Percentiles rank a stretch among this genome's conserved stretches.
Conservation (phyloP, 2,113 vertebrate species). For the Pluvianellus socialis region DNA sequence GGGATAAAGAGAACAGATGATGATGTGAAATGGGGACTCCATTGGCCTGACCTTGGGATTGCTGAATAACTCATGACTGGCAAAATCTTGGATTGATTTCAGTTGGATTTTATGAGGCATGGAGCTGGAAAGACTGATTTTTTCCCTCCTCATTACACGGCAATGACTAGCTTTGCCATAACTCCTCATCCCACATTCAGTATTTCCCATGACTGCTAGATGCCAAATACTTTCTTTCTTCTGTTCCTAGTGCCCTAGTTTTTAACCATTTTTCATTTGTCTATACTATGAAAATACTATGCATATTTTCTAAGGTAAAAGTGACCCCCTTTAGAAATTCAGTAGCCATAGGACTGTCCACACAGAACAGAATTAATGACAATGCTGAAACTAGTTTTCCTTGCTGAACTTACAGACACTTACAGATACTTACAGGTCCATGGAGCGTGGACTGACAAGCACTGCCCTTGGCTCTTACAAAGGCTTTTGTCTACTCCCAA, state of each 20-base stretch:
- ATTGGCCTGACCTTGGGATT: conserved; percentile 1
- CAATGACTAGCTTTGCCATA: background rate
- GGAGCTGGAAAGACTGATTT: background rate
- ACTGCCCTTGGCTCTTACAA: background rate
- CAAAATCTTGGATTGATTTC: conserved; percentile 39
- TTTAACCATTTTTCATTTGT: background rate
- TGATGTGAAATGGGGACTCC: conserved; percentile 25
- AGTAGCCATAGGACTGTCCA: background rate
- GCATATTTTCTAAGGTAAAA: background rate
- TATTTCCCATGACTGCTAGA: background rate
- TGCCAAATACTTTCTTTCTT: background rate
- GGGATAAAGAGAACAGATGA: conserved; percentile 2
- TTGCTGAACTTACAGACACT: no score
- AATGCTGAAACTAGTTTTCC: background rate
- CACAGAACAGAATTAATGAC: background rate
- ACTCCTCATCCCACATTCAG: background rate
- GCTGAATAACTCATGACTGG: conserved; percentile 20
- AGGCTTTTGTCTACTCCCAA: background rate
- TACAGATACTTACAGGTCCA: background rate
- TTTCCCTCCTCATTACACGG: background rate
- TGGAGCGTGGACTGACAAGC: background rate
- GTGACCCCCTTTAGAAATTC: background rate
- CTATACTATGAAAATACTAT: no score
- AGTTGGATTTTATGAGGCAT: conserved; percentile 21
- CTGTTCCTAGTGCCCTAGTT: background rate